Percentiles rank a stretch among this genome's conserved stretches.
Evolutionary conservation across 2,888 invertebrate genomes (phyloP).

Genomic region (Erebia ligea): DNA sequence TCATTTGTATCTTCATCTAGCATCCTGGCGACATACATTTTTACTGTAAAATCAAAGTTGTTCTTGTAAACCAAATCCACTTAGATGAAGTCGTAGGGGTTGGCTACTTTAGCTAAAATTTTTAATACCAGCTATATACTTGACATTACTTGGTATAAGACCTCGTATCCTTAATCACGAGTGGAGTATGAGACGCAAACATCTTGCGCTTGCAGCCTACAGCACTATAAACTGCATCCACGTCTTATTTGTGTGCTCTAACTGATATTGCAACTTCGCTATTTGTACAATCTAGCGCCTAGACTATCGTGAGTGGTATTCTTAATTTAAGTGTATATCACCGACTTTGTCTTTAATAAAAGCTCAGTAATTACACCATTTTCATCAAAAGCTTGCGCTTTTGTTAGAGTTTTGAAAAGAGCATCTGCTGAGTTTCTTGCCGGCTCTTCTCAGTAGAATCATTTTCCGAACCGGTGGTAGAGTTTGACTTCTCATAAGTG

Average conservation of each 20-base stretch:
- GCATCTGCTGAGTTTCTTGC: too few species aligned
- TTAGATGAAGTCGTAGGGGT: too few species aligned
- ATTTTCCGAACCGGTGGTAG: too few species aligned
- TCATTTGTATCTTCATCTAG: too few species aligned
- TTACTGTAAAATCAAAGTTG: too few species aligned
- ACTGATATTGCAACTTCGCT: conserved; percentile 21
- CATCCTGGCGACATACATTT: too few species aligned
- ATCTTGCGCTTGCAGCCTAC: conserved; percentile 17
- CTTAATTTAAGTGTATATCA: background rate
- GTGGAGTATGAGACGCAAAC: background rate
- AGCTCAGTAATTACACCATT: background rate
- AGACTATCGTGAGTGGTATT: background rate
- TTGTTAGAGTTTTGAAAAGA: too few species aligned
- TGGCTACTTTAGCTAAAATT: too few species aligned
- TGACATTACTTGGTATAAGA: background rate
- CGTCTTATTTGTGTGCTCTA: conserved; percentile 20
- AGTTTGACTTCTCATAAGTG: too few species aligned
- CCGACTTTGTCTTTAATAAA: background rate
- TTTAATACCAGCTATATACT: background rate
- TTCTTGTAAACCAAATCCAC: too few species aligned
- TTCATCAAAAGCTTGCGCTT: too few species aligned
- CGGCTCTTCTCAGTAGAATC: too few species aligned
- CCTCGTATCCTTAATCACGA: background rate
- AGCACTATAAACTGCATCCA: conserved; percentile 2
- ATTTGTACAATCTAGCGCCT: background rate